Conservation (phyloP, 2,113 vertebrate genomes). For the Melanocharis versteri region DNA sequence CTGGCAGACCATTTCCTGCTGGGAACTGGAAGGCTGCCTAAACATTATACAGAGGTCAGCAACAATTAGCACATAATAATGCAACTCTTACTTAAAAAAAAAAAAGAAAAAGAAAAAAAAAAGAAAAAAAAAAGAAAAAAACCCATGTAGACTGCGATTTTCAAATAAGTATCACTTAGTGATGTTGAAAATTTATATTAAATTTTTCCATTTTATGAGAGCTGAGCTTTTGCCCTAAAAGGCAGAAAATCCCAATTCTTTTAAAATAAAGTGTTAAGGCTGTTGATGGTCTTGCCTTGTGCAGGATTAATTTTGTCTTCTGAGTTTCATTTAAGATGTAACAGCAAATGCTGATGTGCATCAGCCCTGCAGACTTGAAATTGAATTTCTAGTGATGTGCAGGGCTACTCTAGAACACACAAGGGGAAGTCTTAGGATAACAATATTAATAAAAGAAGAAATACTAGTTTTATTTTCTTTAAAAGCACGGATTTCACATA, state of each 20-base stretch:
- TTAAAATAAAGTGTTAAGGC: conserved; percentile 3
- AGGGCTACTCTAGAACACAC: background rate
- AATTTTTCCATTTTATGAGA: background rate
- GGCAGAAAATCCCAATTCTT: background rate
- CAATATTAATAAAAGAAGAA: background rate
- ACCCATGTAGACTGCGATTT: background rate
- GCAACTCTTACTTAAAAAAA: background rate
- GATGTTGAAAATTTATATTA: background rate
- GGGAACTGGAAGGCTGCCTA: background rate
- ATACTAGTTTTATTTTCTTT: background rate
- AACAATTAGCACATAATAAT: background rate
- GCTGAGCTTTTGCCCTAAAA: conserved; percentile 2
- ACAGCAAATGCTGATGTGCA: background rate
- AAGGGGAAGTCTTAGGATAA: background rate
- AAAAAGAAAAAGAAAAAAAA: background rate
- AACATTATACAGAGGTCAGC: background rate
- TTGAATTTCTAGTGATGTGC: background rate
- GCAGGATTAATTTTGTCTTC: conserved; percentile 2
- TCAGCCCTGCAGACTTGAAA: background rate
- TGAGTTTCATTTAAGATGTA: background rate
- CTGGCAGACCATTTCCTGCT: background rate
- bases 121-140: background rate
- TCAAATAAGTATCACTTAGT: background rate
- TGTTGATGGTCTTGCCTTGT: conserved; percentile 24
- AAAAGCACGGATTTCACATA: background rate